Percentiles rank a stretch among this genome's conserved stretches.
Conservation (phyloP, 1,140 invertebrate genomes). For the Antheraea pernyi region DNA sequence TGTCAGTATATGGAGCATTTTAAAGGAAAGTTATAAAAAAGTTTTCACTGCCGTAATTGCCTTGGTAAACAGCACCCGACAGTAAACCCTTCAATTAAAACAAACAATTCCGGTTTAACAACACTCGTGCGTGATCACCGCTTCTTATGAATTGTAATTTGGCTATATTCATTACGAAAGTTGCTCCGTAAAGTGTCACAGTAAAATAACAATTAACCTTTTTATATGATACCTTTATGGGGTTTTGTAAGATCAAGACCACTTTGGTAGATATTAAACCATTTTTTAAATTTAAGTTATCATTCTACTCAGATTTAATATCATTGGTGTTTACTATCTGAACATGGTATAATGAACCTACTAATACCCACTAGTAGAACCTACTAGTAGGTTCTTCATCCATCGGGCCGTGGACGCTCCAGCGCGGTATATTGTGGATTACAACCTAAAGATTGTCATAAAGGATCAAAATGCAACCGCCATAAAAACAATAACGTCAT, state of each 20-base stretch:
- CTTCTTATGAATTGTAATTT: constrained; percentile 43
- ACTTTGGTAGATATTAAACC: no score
- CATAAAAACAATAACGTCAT: no score
- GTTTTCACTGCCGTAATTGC: constrained; percentile 63
- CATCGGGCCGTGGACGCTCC: no score
- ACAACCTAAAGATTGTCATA: no score
- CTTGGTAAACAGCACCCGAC: constrained; percentile 48
- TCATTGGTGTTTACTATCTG: no score
- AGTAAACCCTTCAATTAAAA: constrained; percentile 65
- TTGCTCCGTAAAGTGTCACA: constrained; percentile 34
- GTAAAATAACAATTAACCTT: constrained; percentile 31
- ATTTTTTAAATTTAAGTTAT: no score
- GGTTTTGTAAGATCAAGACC: background rate
- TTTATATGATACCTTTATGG: constrained; percentile 17
- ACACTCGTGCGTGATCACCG: constrained; percentile 22
- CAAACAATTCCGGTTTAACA: constrained; percentile 58
- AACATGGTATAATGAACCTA: no score
- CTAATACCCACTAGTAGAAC: no score
- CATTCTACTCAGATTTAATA: no score
- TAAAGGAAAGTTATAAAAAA: constrained; percentile 59
- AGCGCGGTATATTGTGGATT: no score
- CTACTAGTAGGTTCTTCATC: no score
- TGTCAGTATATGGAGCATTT: constrained; percentile 64
- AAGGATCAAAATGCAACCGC: no score
- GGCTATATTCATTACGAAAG: constrained; percentile 50